Evolutionary conservation across 1,140 invertebrate species (phyloP), one percentile per base, ranked within the genome.

Genomic region (Caerostris extrusa): DNA sequence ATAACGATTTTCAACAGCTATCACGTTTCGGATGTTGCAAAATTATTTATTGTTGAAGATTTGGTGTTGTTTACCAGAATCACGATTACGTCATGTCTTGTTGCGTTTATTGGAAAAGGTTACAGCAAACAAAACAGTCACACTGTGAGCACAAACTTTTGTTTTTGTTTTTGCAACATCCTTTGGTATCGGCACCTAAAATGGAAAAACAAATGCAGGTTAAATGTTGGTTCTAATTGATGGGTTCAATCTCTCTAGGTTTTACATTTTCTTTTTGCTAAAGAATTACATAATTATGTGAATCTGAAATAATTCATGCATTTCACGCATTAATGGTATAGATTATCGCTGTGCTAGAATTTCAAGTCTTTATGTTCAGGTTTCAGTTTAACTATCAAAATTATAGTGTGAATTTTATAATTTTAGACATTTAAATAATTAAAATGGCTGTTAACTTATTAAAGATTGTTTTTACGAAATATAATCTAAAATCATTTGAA

Each of bases 21-120:
- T 88, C 86, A 88, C 60, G 86, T 53, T 53, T 6, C 0, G n/a
- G 61, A 17, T n/a, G 50, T 14, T 67, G 5, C 19, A 53, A 61
- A 86, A 88, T 85, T 58, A 85, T 58, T 77, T 85, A 85, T 85
- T 85, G 57, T 85, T 85, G 83, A 19, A 17, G 19, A 34, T 85
- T 85, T 34, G n/a, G 12, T 85, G 83, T 67, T 88, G 58, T 88
- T 88, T 88, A 88, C 64, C 10, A 5, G 12, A 88, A 64, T 88
- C 86, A 88, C 86, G 34, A 57, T 67, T 64, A 7, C 60, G n/a
- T 53, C 58, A 86, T n/a, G 86, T 50, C 60, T 83, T 56, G 55
- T 83, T 56, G 56, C 17, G 56, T 77, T 34, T 77, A 50, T 53
- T 77, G 34, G 71, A 10, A 64, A 34, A 77, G 3, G 8, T 50